Conservation (phyloP, 2,888 invertebrate species). For the Gymnoscelis rufifasciata region DNA sequence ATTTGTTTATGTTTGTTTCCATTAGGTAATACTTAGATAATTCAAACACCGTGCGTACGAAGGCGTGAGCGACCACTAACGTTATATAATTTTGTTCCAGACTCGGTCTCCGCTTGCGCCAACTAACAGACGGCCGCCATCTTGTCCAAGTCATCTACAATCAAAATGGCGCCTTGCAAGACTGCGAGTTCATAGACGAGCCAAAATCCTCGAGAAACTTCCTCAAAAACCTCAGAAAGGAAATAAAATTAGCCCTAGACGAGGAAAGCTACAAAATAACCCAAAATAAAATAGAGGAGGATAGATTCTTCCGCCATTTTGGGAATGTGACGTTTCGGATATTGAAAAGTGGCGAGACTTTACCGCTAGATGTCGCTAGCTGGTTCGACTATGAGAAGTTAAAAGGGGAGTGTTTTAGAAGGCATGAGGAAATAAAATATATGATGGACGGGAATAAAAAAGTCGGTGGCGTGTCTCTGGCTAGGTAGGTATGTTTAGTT, state of each 20-base stretch:
- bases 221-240: conserved; percentile 77
- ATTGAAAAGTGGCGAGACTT: conserved; percentile 62
- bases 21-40: too few relatives aligned
- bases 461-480: conserved; percentile 45
- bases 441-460: conserved; percentile 60
- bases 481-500: conserved; percentile 53
- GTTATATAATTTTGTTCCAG: conserved; percentile 57
- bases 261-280: conserved; percentile 56
- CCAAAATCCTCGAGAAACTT: conserved; percentile 77
- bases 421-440: conserved; percentile 60
- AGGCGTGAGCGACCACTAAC: too few relatives aligned
- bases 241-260: conserved; percentile 69
- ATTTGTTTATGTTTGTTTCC: too few relatives aligned
- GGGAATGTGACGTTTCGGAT: conserved; percentile 77
- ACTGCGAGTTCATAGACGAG: conserved; percentile 83
- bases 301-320: conserved; percentile 63
- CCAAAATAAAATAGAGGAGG: conserved; percentile 45
- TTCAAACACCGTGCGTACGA: too few relatives aligned
- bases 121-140: conserved; percentile 83
- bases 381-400: conserved; percentile 81
- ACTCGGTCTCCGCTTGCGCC: conserved; percentile 79
- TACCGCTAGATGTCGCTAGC: conserved; percentile 70
- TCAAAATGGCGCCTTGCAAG: conserved; percentile 78
- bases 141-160: conserved; percentile 85
- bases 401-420: conserved; percentile 74